These are phyloP conservation scores for Masticophis lateralis DNA, from an alignment of 2,797 vertebrate species.

Conservation along the genomic window DNA sequence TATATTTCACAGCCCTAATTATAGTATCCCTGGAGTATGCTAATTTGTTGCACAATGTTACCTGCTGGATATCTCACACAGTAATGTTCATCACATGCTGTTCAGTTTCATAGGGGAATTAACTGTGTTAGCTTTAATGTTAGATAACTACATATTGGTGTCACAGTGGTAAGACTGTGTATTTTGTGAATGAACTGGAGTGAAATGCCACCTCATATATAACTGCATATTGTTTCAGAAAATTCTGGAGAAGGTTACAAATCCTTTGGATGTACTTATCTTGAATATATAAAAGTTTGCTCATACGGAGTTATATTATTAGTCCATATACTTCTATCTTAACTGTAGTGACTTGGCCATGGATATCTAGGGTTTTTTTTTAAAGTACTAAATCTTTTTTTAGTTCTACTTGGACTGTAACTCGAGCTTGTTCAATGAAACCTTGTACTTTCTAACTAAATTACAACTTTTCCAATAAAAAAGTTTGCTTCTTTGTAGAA, in stretches of 20 bases:
- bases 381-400: background rate
- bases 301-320: background rate
- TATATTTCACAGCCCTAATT: background rate
- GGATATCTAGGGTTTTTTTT: background rate
- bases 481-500: background rate
- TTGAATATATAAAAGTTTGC: background rate
- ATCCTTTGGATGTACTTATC: conserved; percentile 26
- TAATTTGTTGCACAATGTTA: conserved; percentile 22
- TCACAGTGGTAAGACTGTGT: accelerated
- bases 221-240: background rate
- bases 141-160: accelerated
- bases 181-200: conserved; percentile 7
- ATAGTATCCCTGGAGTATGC: conserved; percentile 18
- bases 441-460: background rate
- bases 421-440: background rate
- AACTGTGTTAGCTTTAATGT: accelerated
- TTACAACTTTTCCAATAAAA: background rate
- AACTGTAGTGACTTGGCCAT: background rate
- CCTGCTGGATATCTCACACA: background rate
- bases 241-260: background rate
- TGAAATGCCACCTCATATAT: conserved; percentile 3
- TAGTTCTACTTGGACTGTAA: background rate
- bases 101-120: background rate
- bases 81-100: background rate
- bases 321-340: background rate